Percentiles rank a stretch among this genome's conserved stretches.
Evolutionary conservation across 2,113 vertebrate species (phyloP).

Genomic region (Lepus americanus): DNA sequence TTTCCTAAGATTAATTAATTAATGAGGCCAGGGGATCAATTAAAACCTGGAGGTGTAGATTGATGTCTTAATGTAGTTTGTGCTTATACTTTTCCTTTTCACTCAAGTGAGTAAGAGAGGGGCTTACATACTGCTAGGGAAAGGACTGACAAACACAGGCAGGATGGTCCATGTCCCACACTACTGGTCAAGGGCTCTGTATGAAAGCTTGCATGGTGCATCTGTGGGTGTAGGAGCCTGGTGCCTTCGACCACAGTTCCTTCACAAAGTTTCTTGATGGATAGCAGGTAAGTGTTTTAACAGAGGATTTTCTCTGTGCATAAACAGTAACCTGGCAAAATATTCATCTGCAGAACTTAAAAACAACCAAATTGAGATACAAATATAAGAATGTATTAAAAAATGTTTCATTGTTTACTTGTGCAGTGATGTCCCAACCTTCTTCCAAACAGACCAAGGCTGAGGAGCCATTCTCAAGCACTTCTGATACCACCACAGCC

Average conservation of each 20-base stretch:
- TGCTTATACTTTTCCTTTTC: conserved; percentile 6
- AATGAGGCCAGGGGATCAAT: conserved; percentile 8
- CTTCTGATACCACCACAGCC: conserved; percentile 93
- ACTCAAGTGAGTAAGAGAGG: conserved; percentile 6
- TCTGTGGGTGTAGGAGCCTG: background rate
- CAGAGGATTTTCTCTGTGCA: background rate
- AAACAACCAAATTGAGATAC: conserved; percentile 34
- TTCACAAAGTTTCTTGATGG: background rate
- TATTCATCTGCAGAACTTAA: conserved; percentile 46
- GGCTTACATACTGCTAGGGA: conserved; percentile 19
- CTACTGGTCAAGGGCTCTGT: background rate
- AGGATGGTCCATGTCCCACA: background rate
- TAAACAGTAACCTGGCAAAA: conserved; percentile 41
- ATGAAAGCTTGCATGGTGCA: background rate
- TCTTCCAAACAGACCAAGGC: conserved; percentile 98
- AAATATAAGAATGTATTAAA: conserved; percentile 63
- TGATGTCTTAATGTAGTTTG: conserved; percentile 10
- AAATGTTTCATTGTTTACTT: conserved; percentile 89
- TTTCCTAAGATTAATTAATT: conserved; percentile 53
- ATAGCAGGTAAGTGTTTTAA: conserved; percentile 4
- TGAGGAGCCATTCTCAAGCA: conserved; percentile 97
- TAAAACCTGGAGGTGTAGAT: conserved; percentile 29
- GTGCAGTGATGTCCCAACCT: conserved; percentile 98
- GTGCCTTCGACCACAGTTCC: background rate
- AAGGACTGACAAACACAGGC: background rate